These are phyloP conservation scores for Noctuana brunneofusca DNA, from an alignment of 2,888 invertebrate genomes.

Conservation along the genomic window DNA sequence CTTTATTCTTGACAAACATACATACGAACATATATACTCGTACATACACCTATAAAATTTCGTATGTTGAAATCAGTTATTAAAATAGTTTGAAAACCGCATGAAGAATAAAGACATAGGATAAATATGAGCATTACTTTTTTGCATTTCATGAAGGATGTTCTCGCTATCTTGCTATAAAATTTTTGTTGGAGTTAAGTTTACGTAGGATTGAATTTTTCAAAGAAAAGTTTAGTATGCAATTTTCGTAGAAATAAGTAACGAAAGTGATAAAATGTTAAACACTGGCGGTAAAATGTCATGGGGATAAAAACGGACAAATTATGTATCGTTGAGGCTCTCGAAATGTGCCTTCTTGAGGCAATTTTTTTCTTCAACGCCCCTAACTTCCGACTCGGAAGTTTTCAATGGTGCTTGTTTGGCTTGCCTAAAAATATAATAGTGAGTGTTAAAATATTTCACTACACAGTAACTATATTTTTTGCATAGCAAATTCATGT, in stretches of 20 bases:
- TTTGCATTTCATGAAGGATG: slow-evolving; percentile 8
- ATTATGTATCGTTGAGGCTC: slow-evolving; percentile 37
- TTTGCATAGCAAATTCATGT: no score
- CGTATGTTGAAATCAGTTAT: neutral
- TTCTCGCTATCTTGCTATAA: neutral
- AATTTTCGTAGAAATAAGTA: neutral
- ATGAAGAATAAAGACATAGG: neutral
- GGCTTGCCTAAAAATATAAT: slow-evolving; percentile 1
- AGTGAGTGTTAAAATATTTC: neutral
- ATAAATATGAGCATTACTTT: slow-evolving; percentile 1
- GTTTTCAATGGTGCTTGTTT: slow-evolving; percentile 34
- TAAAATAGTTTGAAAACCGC: slow-evolving; percentile 14
- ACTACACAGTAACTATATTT: no score
- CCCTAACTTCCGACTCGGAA: slow-evolving; percentile 40
- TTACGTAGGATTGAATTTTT: slow-evolving; percentile 3
- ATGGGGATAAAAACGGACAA: slow-evolving; percentile 32
- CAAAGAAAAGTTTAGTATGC: neutral
- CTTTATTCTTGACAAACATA: no score
- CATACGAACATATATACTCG: no score
- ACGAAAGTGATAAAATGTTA: neutral
- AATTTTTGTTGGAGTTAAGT: neutral
- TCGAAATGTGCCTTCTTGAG: slow-evolving; percentile 33
- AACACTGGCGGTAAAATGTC: neutral
- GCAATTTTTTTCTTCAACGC: slow-evolving; percentile 39
- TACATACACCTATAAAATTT: no score